phyloP scores from a whole-genome alignment of 35 echinoderm and acorn worm species.

The Amphiura filiformis region DNA sequence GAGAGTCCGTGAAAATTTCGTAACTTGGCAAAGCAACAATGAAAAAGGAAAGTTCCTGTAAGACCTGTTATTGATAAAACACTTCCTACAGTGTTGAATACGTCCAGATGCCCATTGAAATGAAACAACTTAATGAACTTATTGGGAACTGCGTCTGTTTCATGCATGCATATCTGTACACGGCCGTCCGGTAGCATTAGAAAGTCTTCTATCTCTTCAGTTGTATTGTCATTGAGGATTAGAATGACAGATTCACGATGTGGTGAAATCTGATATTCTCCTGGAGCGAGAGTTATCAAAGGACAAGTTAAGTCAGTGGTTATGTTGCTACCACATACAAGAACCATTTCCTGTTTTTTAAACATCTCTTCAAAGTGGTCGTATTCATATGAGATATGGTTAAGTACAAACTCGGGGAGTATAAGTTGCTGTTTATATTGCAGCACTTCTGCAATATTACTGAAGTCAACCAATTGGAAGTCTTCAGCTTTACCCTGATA shows the following conservation, averaged over 20 bases:
- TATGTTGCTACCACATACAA: background rate
- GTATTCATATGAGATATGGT: background rate
- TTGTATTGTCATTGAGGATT: too few relatives aligned
- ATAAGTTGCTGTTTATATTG: background rate
- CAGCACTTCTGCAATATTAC: background rate
- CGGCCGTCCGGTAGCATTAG: too few relatives aligned
- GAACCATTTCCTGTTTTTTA: background rate
- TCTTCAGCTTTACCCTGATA: background rate
- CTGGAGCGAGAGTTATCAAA: background rate
- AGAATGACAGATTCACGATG: too few relatives aligned
- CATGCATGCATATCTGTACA: too few relatives aligned
- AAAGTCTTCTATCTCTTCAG: too few relatives aligned
- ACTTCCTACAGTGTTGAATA: background rate
- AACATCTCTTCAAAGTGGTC: background rate
- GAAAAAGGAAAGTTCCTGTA: background rate
- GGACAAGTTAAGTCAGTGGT: background rate
- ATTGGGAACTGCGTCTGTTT: background rate
- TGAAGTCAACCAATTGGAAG: background rate
- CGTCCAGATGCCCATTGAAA: background rate
- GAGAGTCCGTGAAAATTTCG: background rate
- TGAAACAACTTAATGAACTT: background rate
- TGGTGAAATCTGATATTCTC: background rate
- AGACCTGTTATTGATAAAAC: background rate
- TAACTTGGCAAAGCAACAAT: background rate
- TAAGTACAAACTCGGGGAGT: background rate